A percentile compares a stretch with the other conserved stretches of the same genome.
Conservation (phyloP, 2,797 vertebrate genomes). For the Anguilla megastoma region DNA sequence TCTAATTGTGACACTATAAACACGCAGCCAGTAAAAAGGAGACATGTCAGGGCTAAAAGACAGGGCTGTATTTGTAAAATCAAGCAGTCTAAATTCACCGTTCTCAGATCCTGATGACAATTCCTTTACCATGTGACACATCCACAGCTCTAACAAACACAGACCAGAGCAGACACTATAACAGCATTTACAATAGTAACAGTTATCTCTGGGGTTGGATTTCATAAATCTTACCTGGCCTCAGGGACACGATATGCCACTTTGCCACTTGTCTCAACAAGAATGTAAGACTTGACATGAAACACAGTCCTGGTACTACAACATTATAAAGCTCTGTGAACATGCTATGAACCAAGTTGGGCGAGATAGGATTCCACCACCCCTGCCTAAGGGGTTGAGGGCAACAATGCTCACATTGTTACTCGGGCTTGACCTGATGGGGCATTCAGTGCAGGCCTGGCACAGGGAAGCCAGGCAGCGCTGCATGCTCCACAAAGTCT, state of each 20-base stretch:
- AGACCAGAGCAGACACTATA: neutral
- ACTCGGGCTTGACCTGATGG: neutral
- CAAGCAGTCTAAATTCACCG: neutral
- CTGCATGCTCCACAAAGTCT: conserved; percentile 12
- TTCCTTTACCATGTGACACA: neutral
- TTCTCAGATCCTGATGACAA: neutral
- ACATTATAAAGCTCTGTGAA: neutral
- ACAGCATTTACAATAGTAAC: neutral
- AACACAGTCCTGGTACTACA: neutral
- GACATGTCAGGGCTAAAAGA: neutral
- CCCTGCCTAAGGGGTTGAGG: conserved; percentile 10
- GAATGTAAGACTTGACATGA: neutral
- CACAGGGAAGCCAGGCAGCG: conserved; percentile 38
- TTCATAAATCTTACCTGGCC: neutral
- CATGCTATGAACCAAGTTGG: neutral
- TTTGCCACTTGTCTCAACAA: neutral
- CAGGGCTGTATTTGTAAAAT: neutral
- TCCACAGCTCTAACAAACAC: neutral
- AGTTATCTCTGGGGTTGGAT: neutral
- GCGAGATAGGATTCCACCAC: neutral
- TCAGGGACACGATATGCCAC: neutral
- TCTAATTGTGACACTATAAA: neutral
- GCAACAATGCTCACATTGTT: conserved; percentile 29
- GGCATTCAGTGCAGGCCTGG: conserved; percentile 26
- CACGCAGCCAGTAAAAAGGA: neutral